Percentiles rank a stretch among this genome's conserved stretches.
Evolutionary conservation across 2,888 invertebrate genomes (phyloP).

Genomic region (Leptura quadrifasciata): DNA sequence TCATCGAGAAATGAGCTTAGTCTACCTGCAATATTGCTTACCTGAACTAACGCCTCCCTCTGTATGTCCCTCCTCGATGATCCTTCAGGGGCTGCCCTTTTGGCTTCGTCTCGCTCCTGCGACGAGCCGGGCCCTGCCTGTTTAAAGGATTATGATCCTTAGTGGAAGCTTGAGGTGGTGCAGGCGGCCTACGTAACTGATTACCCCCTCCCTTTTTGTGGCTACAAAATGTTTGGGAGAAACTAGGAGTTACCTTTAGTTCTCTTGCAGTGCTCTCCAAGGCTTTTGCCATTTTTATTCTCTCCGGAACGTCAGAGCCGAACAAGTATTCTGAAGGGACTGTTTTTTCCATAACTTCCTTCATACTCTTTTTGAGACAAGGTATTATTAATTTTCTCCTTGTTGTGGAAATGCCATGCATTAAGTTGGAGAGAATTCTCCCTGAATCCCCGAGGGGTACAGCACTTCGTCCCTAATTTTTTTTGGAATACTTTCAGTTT

Average conservation of each 20-base stretch:
- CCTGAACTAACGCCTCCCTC: slow-evolving; percentile 4
- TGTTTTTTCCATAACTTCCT: slow-evolving; percentile 1
- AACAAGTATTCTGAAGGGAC: background rate
- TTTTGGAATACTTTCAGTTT: background rate
- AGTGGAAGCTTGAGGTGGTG: background rate
- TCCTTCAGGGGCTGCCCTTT: background rate
- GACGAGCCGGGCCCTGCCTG: slow-evolving; percentile 28
- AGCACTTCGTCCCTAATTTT: background rate
- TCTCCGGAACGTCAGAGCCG: background rate
- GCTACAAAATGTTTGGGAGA: background rate
- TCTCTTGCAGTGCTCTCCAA: background rate
- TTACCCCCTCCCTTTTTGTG: background rate
- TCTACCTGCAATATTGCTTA: slow-evolving; percentile 36
- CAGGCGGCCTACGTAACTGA: background rate
- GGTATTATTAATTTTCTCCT: background rate
- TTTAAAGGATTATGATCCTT: background rate
- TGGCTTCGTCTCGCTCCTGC: background rate
- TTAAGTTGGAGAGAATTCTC: background rate
- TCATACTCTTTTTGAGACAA: background rate
- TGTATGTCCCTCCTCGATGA: background rate
- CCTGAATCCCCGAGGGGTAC: background rate
- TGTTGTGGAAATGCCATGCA: background rate
- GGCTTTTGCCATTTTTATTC: background rate
- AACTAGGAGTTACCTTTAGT: background rate
- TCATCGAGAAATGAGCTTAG: slow-evolving; percentile 15